A percentile compares a stretch with the other conserved stretches of the same genome.
phyloP scores from a whole-genome alignment of 1,140 invertebrate species.

The Drosophila lowei region DNA sequence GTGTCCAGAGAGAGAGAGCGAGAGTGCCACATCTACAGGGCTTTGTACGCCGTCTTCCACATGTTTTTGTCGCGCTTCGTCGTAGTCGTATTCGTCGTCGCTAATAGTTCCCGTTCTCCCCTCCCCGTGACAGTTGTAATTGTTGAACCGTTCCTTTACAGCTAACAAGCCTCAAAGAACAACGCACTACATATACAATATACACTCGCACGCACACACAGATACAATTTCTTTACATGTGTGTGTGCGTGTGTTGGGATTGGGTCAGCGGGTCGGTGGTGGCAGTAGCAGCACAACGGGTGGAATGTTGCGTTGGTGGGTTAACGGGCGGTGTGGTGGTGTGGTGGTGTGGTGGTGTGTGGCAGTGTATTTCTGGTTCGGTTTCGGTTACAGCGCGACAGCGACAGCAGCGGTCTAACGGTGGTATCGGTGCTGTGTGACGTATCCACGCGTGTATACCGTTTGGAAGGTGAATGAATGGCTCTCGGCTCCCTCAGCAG shows the following conservation, averaged over 20 bases:
- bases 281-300: constrained; percentile 54
- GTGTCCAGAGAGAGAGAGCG: not conserved
- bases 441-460: constrained; percentile 49
- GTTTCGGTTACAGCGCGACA: constrained; percentile 39
- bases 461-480: constrained; percentile 66
- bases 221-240: constrained; percentile 15
- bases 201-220: constrained; percentile 9
- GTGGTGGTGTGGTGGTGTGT: constrained; percentile 33
- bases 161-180: constrained; percentile 28
- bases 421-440: constrained; percentile 50
- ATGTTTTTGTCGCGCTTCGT: constrained; percentile 3
- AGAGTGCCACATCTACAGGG: too few relatives aligned
- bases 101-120: not conserved
- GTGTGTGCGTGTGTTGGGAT: constrained; percentile 51
- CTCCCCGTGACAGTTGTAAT: constrained; percentile 24
- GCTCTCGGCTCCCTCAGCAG: constrained; percentile 15
- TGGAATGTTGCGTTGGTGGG: constrained; percentile 68
- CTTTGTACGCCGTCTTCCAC: constrained; percentile 8
- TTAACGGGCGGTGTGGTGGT: constrained; percentile 30
- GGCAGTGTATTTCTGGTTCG: constrained; percentile 51
- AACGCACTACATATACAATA: constrained; percentile 37
- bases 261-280: constrained; percentile 70
- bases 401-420: constrained; percentile 33
- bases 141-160: constrained; percentile 47
- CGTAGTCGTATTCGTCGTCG: not conserved